These are phyloP conservation scores for Atrichornis clamosus DNA, from an alignment of 2,113 vertebrate genomes.

Conservation along the genomic window DNA sequence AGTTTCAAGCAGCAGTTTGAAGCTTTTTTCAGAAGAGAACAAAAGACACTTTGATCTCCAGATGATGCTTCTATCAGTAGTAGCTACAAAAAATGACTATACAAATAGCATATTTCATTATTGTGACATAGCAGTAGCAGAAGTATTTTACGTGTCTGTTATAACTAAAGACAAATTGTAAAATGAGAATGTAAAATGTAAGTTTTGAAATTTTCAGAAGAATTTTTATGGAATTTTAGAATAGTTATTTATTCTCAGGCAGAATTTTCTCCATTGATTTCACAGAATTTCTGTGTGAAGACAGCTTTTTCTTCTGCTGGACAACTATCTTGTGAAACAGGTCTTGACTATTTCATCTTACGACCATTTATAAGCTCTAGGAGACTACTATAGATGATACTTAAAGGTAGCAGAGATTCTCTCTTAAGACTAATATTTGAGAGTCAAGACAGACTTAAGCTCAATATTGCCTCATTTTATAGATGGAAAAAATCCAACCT, in stretches of 20 bases:
- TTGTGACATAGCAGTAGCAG: conserved; percentile 5
- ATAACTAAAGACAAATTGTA: conserved; percentile 13
- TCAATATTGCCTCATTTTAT: conserved; percentile 29
- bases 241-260: not conserved
- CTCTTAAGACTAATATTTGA: conserved; percentile 36
- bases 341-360: not conserved
- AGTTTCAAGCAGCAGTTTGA: conserved; percentile 31
- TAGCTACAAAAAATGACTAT: conserved; percentile 36
- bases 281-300: not conserved
- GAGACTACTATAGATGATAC: not conserved
- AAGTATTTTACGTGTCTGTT: conserved; percentile 29
- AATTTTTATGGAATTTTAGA: conserved; percentile 7
- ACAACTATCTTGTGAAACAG: not conserved
- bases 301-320: not conserved
- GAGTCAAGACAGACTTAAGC: conserved; percentile 6
- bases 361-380: not conserved
- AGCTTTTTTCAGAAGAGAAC: conserved; percentile 30
- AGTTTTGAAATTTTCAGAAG: conserved; percentile 6
- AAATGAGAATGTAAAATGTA: conserved; percentile 13
- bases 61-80: conserved; percentile 36
- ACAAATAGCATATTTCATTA: conserved; percentile 52
- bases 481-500: not conserved
- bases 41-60: conserved; percentile 56
- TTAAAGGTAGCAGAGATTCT: not conserved
- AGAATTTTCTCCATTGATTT: not conserved